Evolutionary conservation across 2,113 vertebrate species (phyloP), one percentile per base, ranked within the genome.

Genomic region (Gambusia holbrooki): DNA sequence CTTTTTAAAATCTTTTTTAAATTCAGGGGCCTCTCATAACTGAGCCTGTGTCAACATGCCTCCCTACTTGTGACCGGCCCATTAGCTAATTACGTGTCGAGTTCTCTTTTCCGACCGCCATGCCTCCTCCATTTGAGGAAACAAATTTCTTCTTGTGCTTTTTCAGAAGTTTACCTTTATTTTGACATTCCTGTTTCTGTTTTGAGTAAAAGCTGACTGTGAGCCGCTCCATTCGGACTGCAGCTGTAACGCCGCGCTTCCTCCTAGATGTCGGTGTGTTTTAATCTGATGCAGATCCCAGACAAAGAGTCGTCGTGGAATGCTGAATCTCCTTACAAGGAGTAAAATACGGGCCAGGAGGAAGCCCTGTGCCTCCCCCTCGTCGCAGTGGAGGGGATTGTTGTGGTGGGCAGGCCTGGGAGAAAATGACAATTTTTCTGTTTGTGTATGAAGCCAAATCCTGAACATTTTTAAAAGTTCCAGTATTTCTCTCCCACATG

Each of bases 291-390:
- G 66, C 68, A 67, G 80, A 70, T 69, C 74, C 37, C 66, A 66
- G 72, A 82, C 63, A 80, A 76, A 84, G 83, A 83, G 79, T 76
- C 71, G 79, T 87, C 48, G 82, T 76, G 87, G 91, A 90, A 92
- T 87, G 87, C 83, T 77, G 78, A 76, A 92, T 89, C 76, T 92
- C 93, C 92, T 90, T 93, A 90, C 85, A 92, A 90, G 92, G 91
- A 93, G 79, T 76, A 90, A 87, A 86, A 80, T 81, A 30, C 61
- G 65, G 79, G 66, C 80, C 84, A 79, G 61, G 17, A 70, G 84
- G 87, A 86, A 89, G 27, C 69, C 10, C 5, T 84, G 76, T 75
- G 72, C 78, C 81, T 81, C 87, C 81, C 73, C 77, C 78, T 58
- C 80, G 76, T 64, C 79, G 76, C 87, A 75, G 37, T 25, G 87